phyloP scores from a whole-genome alignment of 2,797 vertebrate species.

The Ficedula albicollis region DNA sequence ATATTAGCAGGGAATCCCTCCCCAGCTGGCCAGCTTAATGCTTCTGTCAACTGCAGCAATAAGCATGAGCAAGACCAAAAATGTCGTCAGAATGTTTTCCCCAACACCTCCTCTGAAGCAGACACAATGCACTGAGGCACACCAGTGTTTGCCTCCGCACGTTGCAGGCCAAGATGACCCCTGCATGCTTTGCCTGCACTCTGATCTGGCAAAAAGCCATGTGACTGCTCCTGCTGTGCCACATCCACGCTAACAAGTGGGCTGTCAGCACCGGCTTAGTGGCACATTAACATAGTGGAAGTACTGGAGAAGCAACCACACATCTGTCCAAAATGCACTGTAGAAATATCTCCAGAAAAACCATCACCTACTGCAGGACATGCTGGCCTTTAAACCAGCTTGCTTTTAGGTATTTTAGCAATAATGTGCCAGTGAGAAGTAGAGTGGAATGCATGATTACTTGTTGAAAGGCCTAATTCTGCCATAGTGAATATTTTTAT shows the following conservation, averaged over 20 bases:
- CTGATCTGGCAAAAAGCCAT: neutral
- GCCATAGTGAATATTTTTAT: neutral
- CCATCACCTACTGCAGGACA: neutral
- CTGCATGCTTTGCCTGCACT: rapidly evolving
- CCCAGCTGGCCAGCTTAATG: neutral
- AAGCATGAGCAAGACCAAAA: neutral
- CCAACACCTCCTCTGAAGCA: neutral
- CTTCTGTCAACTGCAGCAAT: rapidly evolving
- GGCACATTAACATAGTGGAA: neutral
- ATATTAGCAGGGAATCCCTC: neutral
- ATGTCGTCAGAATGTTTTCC: neutral
- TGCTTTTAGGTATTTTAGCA: neutral
- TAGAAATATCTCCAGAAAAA: neutral
- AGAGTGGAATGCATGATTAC: neutral
- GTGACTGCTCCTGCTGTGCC: neutral
- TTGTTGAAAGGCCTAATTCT: neutral
- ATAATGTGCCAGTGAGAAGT: neutral
- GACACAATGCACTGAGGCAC: neutral
- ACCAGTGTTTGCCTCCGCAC: neutral
- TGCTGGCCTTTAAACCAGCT: neutral
- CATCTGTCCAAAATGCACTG: neutral
- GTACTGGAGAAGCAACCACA: neutral
- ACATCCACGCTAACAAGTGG: neutral
- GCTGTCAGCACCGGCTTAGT: neutral
- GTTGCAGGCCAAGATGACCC: neutral